Evolutionary conservation across 2,113 vertebrate genomes (phyloP).

Genomic region (Oncorhynchus masou): DNA sequence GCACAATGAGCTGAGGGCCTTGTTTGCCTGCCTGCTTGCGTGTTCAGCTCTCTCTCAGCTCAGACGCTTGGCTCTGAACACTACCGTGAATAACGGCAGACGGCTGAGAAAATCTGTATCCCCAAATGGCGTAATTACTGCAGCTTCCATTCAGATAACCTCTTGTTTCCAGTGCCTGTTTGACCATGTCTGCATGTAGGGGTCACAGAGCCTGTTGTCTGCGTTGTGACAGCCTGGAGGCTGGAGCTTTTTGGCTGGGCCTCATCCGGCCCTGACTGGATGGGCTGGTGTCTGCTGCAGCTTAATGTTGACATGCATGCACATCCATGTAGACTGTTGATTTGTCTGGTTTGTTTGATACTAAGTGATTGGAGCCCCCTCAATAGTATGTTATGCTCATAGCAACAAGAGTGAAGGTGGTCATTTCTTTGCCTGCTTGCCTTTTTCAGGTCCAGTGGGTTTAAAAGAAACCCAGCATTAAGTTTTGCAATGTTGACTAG

Average conservation of each 20-base stretch:
- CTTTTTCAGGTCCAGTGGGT: too few relatives aligned
- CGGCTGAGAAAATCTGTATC: slow-evolving; percentile 19
- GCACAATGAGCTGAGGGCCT: slow-evolving; percentile 44
- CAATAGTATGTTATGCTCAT: too few relatives aligned
- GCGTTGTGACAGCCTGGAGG: slow-evolving; percentile 43
- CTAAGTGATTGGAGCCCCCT: too few relatives aligned
- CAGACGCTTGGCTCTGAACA: slow-evolving; percentile 22
- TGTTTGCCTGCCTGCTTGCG: slow-evolving; percentile 8
- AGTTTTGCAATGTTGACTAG: too few relatives aligned
- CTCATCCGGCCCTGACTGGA: not conserved
- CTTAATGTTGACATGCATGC: too few relatives aligned
- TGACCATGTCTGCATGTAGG: slow-evolving; percentile 38
- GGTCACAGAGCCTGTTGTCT: slow-evolving; percentile 54
- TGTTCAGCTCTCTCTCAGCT: not conserved
- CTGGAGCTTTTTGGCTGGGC: not conserved
- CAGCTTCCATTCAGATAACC: slow-evolving; percentile 54
- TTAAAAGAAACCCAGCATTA: too few relatives aligned
- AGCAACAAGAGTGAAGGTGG: too few relatives aligned
- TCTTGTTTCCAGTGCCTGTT: slow-evolving; percentile 14
- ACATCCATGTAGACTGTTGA: too few relatives aligned
- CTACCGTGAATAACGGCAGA: slow-evolving; percentile 37
- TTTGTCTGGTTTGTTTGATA: too few relatives aligned
- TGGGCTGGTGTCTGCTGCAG: too few relatives aligned
- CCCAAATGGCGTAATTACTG: slow-evolving; percentile 55
- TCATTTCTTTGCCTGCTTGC: too few relatives aligned